phyloP scores from a whole-genome alignment of 2,113 vertebrate species.

The Grammomys dolichurus region DNA sequence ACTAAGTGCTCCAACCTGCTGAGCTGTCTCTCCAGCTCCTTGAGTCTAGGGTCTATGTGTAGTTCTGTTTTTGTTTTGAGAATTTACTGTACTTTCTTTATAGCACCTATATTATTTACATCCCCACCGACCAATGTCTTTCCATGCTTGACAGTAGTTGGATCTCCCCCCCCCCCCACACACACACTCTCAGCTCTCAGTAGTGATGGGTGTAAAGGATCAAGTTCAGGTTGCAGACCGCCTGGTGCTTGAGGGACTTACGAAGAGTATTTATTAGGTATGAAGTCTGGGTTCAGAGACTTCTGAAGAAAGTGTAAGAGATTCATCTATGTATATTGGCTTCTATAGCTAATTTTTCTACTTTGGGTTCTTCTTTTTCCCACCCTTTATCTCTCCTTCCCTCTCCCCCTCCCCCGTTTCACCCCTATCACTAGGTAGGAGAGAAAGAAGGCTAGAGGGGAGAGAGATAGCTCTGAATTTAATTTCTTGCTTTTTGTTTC shows the following conservation, averaged over 20 bases:
- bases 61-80: not conserved
- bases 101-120: not conserved
- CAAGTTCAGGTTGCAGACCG: not conserved
- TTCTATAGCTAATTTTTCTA: too few relatives aligned
- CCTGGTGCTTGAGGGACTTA: not conserved
- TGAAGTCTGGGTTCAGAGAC: not conserved
- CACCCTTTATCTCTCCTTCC: too few relatives aligned
- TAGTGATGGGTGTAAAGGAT: not conserved
- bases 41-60: not conserved
- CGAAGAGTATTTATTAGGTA: constrained; percentile 1
- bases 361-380: too few relatives aligned
- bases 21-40: not conserved
- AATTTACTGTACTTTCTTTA: not conserved
- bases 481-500: too few relatives aligned
- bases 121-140: not conserved
- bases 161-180: not conserved
- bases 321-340: not conserved
- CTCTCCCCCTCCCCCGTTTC: too few relatives aligned
- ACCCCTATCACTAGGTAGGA: too few relatives aligned
- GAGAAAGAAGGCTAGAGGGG: too few relatives aligned
- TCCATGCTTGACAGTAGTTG: not conserved
- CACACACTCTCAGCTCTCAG: not conserved
- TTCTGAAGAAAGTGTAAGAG: not conserved
- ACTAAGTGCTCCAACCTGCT: not conserved
- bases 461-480: too few relatives aligned